Evolutionary conservation across 2,888 invertebrate species (phyloP), one percentile per base, ranked within the genome.

Genomic region (Limenitis arthemis): DNA sequence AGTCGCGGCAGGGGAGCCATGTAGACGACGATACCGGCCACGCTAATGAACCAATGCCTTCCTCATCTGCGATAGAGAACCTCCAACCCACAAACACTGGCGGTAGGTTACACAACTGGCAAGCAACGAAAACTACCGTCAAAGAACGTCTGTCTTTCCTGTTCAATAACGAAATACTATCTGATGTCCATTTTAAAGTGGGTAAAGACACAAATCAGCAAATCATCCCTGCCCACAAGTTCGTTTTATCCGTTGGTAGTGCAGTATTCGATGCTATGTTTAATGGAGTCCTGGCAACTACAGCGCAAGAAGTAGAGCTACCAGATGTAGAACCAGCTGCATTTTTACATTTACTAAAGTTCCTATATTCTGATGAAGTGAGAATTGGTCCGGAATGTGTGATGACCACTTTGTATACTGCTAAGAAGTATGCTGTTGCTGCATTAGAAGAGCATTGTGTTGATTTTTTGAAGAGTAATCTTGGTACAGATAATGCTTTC

Each of bases 231-330:
- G 94, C 94, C 0, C 94, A 94, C 65, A 93, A 90, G 72, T 92
- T 95, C 67, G 91, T 95, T 0, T 74, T 95, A 34, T 93, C 93
- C 0, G 91, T 93, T 7, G 94, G 94, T 1, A 94, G 94, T 67
- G 93, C 93, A 0, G 95, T 95, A 2, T 95, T 95, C 71, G 94
- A 95, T 74, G 94, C 93, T 6, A 93, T 95, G 92, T 95, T 95
- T 68, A 93, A 94, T 69, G 93, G 94, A 32, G 91, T 91, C 1
- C 75, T 93, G 65, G 91, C 91, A 0, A 90, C 91, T 0, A 87
- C 89, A 53, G 89, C 90, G 44, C 88, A 90, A 52, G 92, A 94
- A 64, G 91, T 95, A 47, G 93, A 94, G 69, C 80, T 95, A 46
- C 94, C 94, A 0, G 95, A 95, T 73, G 93, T 95, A 0, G 95